These are phyloP conservation scores for Drosophila neonasuta DNA, from an alignment of 2,888 invertebrate genomes.

Conservation along the genomic window DNA sequence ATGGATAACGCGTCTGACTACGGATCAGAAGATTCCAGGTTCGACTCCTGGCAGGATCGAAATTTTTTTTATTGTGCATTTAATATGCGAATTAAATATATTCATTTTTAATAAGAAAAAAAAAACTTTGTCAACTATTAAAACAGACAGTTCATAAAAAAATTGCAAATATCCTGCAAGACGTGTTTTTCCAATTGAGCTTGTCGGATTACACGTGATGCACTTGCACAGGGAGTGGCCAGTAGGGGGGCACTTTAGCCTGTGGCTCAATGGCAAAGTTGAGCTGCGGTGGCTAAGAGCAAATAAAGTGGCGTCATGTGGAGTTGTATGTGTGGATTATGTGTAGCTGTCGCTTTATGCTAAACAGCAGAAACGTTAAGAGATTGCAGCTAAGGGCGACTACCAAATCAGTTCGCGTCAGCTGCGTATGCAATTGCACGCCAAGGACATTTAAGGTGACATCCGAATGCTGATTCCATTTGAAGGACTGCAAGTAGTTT, in stretches of 20 bases:
- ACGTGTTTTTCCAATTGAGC: conserved; percentile 9
- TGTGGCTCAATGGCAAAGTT: conserved; percentile 19
- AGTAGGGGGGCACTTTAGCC: not conserved
- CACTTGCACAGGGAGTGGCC: not conserved
- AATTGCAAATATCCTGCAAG: not conserved
- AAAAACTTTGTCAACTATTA: not conserved
- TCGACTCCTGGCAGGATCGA: conserved; percentile 72
- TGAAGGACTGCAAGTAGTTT: conserved; percentile 21
- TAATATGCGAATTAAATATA: no score
- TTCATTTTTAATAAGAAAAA: no score
- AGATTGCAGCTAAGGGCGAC: not conserved
- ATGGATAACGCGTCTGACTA: conserved; percentile 81
- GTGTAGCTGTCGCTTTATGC: conserved; percentile 44
- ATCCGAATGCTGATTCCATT: conserved; percentile 27
- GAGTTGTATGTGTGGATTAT: conserved; percentile 54
- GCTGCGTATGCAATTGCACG: conserved; percentile 24
- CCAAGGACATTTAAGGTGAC: conserved; percentile 56
- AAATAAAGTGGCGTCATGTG: conserved; percentile 47
- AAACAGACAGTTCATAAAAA: not conserved
- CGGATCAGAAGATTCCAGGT: conserved; percentile 82
- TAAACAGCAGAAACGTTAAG: conserved; percentile 35
- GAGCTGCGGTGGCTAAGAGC: conserved; percentile 31
- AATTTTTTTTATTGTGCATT: not conserved
- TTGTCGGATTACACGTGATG: conserved; percentile 3
- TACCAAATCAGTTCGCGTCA: conserved; percentile 5